Percentiles rank a stretch among this genome's conserved stretches.
Evolutionary conservation across 2,113 vertebrate genomes (phyloP).

Genomic region (Myrmecobius fasciatus): DNA sequence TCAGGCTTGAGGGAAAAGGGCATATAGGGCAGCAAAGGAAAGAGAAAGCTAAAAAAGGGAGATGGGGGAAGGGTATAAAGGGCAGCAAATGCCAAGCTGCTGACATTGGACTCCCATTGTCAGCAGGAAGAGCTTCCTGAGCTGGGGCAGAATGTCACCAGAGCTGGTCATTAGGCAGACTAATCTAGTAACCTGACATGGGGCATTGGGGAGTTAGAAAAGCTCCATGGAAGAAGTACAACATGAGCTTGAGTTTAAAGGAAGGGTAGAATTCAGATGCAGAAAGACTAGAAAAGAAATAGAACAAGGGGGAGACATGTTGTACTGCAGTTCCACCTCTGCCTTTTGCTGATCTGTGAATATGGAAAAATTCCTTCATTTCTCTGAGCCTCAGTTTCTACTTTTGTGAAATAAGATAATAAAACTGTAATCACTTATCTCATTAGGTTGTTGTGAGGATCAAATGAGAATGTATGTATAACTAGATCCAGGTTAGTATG

Average conservation of each 20-base stretch:
- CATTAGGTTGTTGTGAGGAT: background rate
- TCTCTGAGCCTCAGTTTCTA: background rate
- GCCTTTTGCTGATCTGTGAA: background rate
- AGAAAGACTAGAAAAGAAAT: background rate
- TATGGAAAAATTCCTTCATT: background rate
- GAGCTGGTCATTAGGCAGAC: background rate
- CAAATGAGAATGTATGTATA: background rate
- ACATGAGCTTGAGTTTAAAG: background rate
- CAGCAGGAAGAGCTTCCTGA: background rate
- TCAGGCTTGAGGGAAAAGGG: background rate
- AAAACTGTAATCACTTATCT: background rate
- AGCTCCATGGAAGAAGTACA: background rate
- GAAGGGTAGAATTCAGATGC: background rate
- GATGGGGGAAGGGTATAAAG: background rate
- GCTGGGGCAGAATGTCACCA: background rate
- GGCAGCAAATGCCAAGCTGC: background rate
- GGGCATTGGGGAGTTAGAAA: background rate
- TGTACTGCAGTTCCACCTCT: background rate
- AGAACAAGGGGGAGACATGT: background rate
- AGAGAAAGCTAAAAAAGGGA: background rate
- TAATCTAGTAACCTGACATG: background rate
- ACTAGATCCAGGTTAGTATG: background rate
- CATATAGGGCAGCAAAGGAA: background rate
- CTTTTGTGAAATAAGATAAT: background rate
- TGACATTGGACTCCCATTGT: background rate